Evolutionary conservation across 1,140 invertebrate genomes (phyloP).

Genomic region (Tetramorium simillimum): DNA sequence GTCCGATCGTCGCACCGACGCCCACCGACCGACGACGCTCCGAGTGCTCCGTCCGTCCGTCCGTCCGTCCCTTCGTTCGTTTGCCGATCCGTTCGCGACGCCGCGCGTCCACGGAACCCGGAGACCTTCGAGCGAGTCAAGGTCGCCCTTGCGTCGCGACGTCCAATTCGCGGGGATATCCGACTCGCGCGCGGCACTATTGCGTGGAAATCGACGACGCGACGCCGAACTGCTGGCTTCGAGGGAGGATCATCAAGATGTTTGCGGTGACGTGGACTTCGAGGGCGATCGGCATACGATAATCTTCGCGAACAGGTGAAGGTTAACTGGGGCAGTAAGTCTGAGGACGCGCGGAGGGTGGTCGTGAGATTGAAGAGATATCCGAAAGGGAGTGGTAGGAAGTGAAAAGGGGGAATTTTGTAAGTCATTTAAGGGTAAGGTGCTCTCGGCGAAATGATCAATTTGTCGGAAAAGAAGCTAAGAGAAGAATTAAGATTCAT

Average conservation of each 20-base stretch:
- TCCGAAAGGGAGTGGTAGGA: slow-evolving; percentile 22
- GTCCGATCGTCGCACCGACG: slow-evolving; percentile 56
- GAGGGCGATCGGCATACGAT: background rate
- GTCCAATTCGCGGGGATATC: background rate
- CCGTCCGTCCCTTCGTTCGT: background rate
- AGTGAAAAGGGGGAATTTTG: slow-evolving; percentile 5
- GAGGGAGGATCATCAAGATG: background rate
- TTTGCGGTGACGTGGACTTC: background rate
- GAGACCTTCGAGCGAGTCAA: slow-evolving; percentile 46
- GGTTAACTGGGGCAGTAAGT: background rate
- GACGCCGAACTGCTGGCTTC: background rate
- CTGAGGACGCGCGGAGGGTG: background rate
- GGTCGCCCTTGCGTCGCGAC: slow-evolving; percentile 41
- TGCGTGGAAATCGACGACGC: background rate
- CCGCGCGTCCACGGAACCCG: slow-evolving; percentile 11
- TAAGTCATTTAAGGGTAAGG: background rate
- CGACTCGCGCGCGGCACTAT: background rate
- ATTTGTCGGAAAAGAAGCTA: background rate
- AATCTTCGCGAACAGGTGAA: background rate
- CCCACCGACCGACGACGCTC: slow-evolving; percentile 14
- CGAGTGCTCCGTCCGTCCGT: background rate
- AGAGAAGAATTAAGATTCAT: slow-evolving; percentile 15
- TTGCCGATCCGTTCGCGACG: background rate
- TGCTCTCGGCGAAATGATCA: background rate
- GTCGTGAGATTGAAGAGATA: background rate